Percentiles rank a stretch among this genome's conserved stretches.
These are phyloP conservation scores for Aurelia sp. DNA, from an alignment of 30 jellyfish, hydroid and myxozoan genomes.

Conservation along the genomic window DNA sequence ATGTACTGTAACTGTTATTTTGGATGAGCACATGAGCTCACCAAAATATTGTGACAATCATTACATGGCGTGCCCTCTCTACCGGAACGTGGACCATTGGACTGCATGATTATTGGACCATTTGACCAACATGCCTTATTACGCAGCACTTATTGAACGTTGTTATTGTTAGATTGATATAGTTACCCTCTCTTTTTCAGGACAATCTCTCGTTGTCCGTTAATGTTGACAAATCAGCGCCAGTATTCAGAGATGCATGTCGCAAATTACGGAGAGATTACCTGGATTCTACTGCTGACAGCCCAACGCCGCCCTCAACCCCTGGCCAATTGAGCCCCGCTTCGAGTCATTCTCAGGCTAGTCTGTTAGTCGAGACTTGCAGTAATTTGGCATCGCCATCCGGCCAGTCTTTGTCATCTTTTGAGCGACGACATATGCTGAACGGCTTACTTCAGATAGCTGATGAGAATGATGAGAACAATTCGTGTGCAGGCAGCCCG, in stretches of 20 bases:
- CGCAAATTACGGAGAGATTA: conserved; percentile 43
- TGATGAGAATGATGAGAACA: conserved; percentile 41
- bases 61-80: too few relatives aligned
- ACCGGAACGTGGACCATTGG: too few relatives aligned
- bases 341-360: conserved; percentile 11
- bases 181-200: background rate
- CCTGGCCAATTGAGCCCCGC: conserved; percentile 86
- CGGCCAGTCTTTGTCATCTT: conserved; percentile 8
- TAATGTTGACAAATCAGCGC: conserved; percentile 39
- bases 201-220: conserved; percentile 57
- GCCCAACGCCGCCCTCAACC: conserved; percentile 90
- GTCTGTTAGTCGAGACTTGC: conserved; percentile 24
- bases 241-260: conserved; percentile 23
- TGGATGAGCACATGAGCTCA: too few relatives aligned
- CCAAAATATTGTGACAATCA: too few relatives aligned
- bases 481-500: conserved; percentile 59
- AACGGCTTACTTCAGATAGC: conserved; percentile 76
- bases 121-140: too few relatives aligned
- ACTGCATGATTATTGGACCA: too few relatives aligned
- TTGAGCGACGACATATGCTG: conserved; percentile 29
- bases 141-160: too few relatives aligned
- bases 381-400: conserved; percentile 40
- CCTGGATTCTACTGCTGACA: conserved; percentile 54
- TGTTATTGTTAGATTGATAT: too few relatives aligned
- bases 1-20: too few relatives aligned